Conservation (phyloP, 2,113 vertebrate species). For the Barnardius zonarius region DNA sequence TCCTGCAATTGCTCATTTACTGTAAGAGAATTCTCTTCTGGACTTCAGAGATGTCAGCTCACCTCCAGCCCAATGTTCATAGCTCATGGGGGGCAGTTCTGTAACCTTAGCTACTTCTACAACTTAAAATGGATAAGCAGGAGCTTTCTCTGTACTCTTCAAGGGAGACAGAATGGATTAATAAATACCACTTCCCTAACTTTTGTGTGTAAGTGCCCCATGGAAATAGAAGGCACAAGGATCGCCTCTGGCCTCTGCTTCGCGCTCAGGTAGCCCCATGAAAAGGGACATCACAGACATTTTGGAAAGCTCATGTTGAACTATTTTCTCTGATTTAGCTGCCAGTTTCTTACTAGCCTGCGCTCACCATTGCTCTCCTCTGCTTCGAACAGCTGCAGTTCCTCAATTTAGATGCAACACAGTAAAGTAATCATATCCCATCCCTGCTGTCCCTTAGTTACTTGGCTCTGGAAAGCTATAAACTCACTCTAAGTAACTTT, state of each 20-base stretch:
- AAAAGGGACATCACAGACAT: not conserved
- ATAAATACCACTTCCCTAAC: not conserved
- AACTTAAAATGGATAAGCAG: not conserved
- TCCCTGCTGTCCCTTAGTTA: not conserved
- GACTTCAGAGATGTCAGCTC: not conserved
- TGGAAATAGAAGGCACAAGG: not conserved
- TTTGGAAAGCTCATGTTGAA: not conserved
- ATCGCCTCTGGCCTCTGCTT: not conserved
- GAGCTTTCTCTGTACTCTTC: not conserved
- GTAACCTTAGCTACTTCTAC: not conserved
- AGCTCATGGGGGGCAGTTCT: not conserved
- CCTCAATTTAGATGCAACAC: not conserved
- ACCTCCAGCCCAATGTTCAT: not conserved
- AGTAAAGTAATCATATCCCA: not conserved
- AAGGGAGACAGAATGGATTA: accelerated
- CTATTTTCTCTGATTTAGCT: not conserved
- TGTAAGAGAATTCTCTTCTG: not conserved
- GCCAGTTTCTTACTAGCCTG: not conserved
- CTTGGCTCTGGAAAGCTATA: not conserved
- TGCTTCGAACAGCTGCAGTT: not conserved
- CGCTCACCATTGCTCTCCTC: not conserved
- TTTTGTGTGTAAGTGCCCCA: not conserved
- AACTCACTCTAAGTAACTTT: not conserved
- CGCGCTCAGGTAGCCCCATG: not conserved
- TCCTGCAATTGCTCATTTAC: not conserved